phyloP scores from a whole-genome alignment of 2,888 invertebrate genomes.

The Dasypogon diadema region DNA sequence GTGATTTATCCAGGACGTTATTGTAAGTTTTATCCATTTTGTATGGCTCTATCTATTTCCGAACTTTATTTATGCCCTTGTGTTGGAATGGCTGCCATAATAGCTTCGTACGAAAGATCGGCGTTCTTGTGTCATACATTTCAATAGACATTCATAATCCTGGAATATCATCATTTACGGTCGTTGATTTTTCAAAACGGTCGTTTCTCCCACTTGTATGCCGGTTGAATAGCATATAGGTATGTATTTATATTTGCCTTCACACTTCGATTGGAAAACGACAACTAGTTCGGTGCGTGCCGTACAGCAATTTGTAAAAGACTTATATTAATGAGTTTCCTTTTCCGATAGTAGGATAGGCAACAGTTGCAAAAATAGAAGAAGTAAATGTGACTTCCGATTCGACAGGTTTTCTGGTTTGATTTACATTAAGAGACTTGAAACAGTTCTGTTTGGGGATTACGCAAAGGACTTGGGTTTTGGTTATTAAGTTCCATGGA shows the following conservation, averaged over 20 bases:
- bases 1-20: conserved; percentile 44
- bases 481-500: no score
- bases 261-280: conserved; percentile 8
- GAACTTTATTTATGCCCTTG: conserved; percentile 42
- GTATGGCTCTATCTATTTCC: conserved; percentile 47
- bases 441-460: background rate
- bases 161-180: conserved; percentile 52
- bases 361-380: conserved; percentile 45
- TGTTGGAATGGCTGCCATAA: conserved; percentile 39
- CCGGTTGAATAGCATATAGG: background rate
- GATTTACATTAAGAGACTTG: no score
- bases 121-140: conserved; percentile 40
- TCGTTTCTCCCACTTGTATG: conserved; percentile 31
- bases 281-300: conserved; percentile 31
- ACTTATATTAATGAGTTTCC: conserved; percentile 42
- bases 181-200: conserved; percentile 51
- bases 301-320: conserved; percentile 41
- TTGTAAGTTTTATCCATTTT: conserved; percentile 47
- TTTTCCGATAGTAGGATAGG: conserved; percentile 4
- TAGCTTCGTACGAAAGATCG: conserved; percentile 30
- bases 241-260: conserved; percentile 16
- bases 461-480: no score
- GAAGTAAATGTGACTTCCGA: background rate
- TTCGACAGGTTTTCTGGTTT: background rate
- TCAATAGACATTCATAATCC: conserved; percentile 50